phyloP scores from a whole-genome alignment of 2,113 vertebrate species.

The Cyphomyrus plagiostoma region DNA sequence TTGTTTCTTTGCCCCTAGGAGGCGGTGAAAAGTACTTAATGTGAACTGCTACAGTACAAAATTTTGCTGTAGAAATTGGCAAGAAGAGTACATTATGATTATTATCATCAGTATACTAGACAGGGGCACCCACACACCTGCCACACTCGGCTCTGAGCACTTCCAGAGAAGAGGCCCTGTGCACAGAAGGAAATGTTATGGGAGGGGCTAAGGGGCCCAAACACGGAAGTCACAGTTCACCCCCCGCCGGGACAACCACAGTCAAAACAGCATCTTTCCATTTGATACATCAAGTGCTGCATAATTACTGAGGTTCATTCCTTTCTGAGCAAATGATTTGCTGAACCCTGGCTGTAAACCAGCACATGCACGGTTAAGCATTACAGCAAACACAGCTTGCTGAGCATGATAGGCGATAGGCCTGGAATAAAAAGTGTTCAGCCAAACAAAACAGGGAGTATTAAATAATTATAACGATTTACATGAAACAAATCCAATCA shows the following conservation, averaged over 20 bases:
- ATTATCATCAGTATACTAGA: background rate
- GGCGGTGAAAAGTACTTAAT: background rate
- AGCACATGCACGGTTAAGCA: background rate
- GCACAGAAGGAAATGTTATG: background rate
- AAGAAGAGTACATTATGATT: background rate
- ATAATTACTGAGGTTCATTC: background rate
- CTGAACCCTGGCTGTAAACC: background rate
- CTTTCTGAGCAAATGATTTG: background rate
- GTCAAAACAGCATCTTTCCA: background rate
- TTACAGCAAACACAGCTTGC: background rate
- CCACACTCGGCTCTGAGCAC: background rate
- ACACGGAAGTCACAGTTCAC: background rate
- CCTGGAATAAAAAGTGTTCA: background rate
- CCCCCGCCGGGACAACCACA: background rate
- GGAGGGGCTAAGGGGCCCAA: background rate
- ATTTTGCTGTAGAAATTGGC: background rate
- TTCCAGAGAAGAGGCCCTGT: background rate
- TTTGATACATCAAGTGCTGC: background rate
- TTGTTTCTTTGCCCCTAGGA: background rate
- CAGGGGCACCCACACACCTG: background rate
- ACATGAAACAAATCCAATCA: background rate
- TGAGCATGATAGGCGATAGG: background rate
- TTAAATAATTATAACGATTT: background rate
- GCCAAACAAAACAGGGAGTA: background rate
- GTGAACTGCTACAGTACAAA: background rate